Conservation (phyloP, 1,140 invertebrate species). For the Pseudomyrmex dendroicus region DNA sequence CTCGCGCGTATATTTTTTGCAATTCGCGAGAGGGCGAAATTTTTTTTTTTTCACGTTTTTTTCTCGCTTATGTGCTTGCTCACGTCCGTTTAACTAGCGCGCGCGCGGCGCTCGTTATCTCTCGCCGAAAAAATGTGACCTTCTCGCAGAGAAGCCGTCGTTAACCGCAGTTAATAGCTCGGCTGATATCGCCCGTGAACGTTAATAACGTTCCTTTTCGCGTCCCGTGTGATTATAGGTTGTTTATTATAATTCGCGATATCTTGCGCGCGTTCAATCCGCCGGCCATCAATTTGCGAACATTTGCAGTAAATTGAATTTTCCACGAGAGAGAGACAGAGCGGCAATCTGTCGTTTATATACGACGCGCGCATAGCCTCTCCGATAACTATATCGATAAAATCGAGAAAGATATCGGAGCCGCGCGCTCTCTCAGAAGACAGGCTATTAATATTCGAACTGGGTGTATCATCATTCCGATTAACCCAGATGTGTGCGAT, state of each 20-base stretch:
- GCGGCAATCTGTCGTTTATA: background rate
- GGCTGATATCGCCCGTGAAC: conserved; percentile 4
- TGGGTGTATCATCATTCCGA: background rate
- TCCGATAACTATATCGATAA: conserved; percentile 3
- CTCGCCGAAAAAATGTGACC: background rate
- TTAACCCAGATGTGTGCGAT: conserved; percentile 36
- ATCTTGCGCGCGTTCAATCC: background rate
- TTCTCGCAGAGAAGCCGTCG: background rate
- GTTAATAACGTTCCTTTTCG: conserved; percentile 28
- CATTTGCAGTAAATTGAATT: conserved; percentile 21
- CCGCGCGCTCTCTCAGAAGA: background rate
- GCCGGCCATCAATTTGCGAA: conserved; percentile 1
- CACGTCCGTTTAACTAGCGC: conserved; percentile 30
- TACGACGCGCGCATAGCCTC: background rate
- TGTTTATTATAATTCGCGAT: background rate
- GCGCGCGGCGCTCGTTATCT: conserved; percentile 37
- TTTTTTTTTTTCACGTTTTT: background rate
- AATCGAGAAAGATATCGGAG: conserved; percentile 5
- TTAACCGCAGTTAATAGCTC: conserved; percentile 32
- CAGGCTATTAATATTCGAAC: background rate
- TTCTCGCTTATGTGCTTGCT: background rate
- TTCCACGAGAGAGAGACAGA: background rate
- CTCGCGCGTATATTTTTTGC: conserved; percentile 46
- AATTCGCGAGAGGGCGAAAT: conserved; percentile 8
- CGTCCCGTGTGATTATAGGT: background rate